Percentiles rank a stretch among this genome's conserved stretches.
Evolutionary conservation across 2,113 vertebrate species (phyloP).

Genomic region (Xenotilapia caudafasciata): DNA sequence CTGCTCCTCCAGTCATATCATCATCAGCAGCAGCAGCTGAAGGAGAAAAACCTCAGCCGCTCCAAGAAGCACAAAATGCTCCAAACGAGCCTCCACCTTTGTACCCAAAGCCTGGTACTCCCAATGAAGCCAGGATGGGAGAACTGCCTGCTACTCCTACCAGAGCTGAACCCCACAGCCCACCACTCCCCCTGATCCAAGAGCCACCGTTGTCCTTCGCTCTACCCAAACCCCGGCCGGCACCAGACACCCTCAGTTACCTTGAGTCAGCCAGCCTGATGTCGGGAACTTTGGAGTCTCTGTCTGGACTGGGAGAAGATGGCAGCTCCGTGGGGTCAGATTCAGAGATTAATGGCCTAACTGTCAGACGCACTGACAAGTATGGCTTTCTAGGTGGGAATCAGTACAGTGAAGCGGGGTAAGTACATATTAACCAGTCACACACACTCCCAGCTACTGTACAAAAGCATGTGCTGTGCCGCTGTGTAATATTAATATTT

Average conservation of each 20-base stretch:
- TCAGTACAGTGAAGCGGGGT: conserved; percentile 80
- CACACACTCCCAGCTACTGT: not conserved
- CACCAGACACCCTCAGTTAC: conserved; percentile 81
- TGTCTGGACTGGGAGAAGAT: conserved; percentile 79
- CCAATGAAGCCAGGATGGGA: not conserved
- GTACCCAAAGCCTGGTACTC: conserved; percentile 1
- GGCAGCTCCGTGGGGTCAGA: conserved; percentile 86
- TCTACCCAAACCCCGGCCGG: conserved; percentile 56
- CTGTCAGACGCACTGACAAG: conserved; percentile 81
- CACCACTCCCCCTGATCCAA: conserved; percentile 47
- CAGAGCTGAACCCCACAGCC: conserved; percentile 22
- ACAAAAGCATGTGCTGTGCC: not conserved
- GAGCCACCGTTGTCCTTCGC: conserved; percentile 18
- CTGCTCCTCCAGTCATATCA: not conserved
- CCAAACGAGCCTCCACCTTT: not conserved
- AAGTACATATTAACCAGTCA: conserved; percentile 39
- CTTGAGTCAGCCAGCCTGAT: conserved; percentile 87
- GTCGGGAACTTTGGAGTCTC: conserved; percentile 86
- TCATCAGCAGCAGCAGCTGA: not conserved
- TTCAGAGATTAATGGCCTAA: conserved; percentile 81
- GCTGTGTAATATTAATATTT: not conserved
- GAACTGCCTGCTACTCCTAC: conserved; percentile 40
- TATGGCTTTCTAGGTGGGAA: conserved; percentile 87
- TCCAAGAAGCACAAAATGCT: conserved; percentile 20
- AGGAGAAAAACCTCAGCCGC: conserved; percentile 20